Evolutionary conservation across 2,888 invertebrate species (phyloP), one percentile per base, ranked within the genome.

Genomic region (Quadriops clusia): DNA sequence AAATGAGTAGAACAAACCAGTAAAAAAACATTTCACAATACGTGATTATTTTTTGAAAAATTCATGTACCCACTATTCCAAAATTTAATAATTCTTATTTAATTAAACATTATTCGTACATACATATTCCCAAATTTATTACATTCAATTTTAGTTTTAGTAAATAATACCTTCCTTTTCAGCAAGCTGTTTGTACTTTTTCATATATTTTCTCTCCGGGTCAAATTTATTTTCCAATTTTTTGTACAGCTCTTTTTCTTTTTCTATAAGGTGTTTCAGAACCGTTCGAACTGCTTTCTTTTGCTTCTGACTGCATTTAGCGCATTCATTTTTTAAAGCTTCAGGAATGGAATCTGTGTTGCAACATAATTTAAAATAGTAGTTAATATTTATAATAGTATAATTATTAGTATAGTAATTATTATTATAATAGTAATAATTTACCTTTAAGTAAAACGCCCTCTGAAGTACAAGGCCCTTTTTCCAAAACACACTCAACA

Each of bases 371-470:
- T n/a, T n/a, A n/a, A n/a, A n/a, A n/a, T n/a, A n/a, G n/a, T n/a
- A n/a, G n/a, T n/a, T n/a, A n/a, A n/a, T n/a, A n/a, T n/a, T n/a
- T n/a, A n/a, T n/a, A n/a, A n/a, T n/a, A n/a, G n/a, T n/a, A n/a
- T n/a, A n/a, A n/a, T n/a, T n/a, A n/a, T n/a, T n/a, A n/a, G n/a
- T n/a, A n/a, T n/a, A n/a, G n/a, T n/a, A n/a, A n/a, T n/a, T n/a
- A n/a, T n/a, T n/a, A n/a, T n/a, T n/a, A n/a, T n/a, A n/a, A n/a
- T n/a, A n/a, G n/a, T n/a, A n/a, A n/a, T n/a, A n/a, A 63, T 70
- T 67, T 54, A 82, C 82, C 66, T 64, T 77, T 81, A 2, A 83
- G 58, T 56, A 75, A 74, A 45, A 70, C 69, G 36, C 71, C 80
- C 47, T 81, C 80, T 7, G 77, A 64, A 2, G 72, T 77, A 52